Evolutionary conservation across 2,797 vertebrate genomes (phyloP).

Genomic region (Megalops cyprinoides): DNA sequence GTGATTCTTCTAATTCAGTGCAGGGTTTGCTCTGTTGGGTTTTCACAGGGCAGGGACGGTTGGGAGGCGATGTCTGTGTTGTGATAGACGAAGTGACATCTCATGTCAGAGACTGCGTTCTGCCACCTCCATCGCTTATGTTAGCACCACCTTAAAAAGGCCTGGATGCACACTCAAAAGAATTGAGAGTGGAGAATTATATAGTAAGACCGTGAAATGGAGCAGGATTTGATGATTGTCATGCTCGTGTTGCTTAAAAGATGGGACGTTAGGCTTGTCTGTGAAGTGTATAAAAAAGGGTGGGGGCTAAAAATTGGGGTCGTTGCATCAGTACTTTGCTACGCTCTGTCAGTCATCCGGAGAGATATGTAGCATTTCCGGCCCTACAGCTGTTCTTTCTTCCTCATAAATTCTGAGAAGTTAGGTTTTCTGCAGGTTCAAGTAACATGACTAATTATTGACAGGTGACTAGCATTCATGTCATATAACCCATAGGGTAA

Average conservation of each 20-base stretch:
- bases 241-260: not conserved
- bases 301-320: not conserved
- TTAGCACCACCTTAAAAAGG: not conserved
- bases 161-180: no score
- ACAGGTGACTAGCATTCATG: not conserved
- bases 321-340: not conserved
- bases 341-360: constrained; percentile 3
- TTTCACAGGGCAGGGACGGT: not conserved
- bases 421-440: not conserved
- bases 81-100: not conserved
- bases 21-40: not conserved
- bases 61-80: not conserved
- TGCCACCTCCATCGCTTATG: not conserved
- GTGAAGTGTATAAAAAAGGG: not conserved
- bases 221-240: not conserved
- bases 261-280: not conserved
- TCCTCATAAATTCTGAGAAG: not conserved
- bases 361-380: constrained; percentile 11
- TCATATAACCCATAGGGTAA: not conserved
- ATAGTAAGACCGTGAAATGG: not conserved
- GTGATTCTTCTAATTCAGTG: not conserved
- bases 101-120: no score
- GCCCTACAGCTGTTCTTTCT: not conserved
- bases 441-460: no score
- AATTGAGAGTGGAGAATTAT: not conserved